Base-by-base conservation (phyloP, 2,113 vertebrate genomes). In the Sinocyclocheilus rhinocerous region DNA sequence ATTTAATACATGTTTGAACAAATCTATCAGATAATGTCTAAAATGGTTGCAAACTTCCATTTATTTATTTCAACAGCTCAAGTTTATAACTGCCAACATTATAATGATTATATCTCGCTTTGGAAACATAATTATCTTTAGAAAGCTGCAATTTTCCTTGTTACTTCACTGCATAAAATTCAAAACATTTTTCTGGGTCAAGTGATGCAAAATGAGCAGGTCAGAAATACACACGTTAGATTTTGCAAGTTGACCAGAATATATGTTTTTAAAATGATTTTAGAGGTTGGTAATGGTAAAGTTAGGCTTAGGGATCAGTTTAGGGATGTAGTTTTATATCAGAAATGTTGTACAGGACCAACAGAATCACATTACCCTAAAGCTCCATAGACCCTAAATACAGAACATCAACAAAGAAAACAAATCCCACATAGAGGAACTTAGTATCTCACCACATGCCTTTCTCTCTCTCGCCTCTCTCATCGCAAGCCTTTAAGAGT, bases 81-180 rank as follows among this genome's bases (percentile, higher is more conserved):
- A 65, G 63, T 65, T 65, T 65, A 65, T 65, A 26, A 26, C 63
- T 15, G 63, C 65, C 36, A n/a, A 42, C 69, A 72, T 42, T 42
- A n/a, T 42, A 72, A 42, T 72, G 9, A n/a, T 72, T 22, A 72
- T 12, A 72, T 42, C 18, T 72, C 20, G 36, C 20, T 42, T 73
- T 42, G 20, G 11, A 73, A 73, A 73, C 70, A 73, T 72, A 22
- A 73, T 73, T 76, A 76, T 50, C n/a, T 48, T 75, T 24, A 45
- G 11, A 48, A 48, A 24, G 22, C 72, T 50, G 42, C 39, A 48
- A 8, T 76, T 76, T 76, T 24, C 72, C 20, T 48, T 48, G 12
- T 75, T 72, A 36, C 18, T 48, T 75, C 72, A 48, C 72, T 75
- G 22, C 72, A 75, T 42, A n/a, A 20, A 73, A 73, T 73, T 6